Percentiles rank a stretch among this genome's conserved stretches.
Evolutionary conservation across 2,113 vertebrate genomes (phyloP).

Genomic region (Cromileptes altivelis): DNA sequence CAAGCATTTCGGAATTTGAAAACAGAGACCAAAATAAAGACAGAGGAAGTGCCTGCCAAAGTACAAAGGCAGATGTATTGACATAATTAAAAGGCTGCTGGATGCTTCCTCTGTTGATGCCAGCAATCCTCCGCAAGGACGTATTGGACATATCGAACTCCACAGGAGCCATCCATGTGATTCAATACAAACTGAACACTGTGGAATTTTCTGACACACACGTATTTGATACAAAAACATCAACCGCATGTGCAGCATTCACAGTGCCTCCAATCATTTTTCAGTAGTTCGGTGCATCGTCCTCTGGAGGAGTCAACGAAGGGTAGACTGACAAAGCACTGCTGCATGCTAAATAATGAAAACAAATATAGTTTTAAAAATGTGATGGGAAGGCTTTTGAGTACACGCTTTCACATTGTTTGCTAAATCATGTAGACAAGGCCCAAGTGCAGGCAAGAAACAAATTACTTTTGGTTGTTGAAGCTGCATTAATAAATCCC

Average conservation of each 20-base stretch:
- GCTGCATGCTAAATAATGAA: neutral
- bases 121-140: conserved; percentile 37
- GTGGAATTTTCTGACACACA: conserved; percentile 2
- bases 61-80: conserved; percentile 42
- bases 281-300: neutral
- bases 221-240: neutral
- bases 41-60: conserved; percentile 19
- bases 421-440: neutral
- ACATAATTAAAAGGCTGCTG: conserved; percentile 41
- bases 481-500: conserved; percentile 13
- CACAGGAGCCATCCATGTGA: conserved; percentile 9
- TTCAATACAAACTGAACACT: conserved; percentile 27
- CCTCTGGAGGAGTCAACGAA: conserved; percentile 1
- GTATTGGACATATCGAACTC: conserved; percentile 33
- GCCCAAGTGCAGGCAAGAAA: conserved; percentile 6
- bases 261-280: neutral
- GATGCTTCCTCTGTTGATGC: conserved; percentile 20
- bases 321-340: neutral
- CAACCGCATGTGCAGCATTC: neutral
- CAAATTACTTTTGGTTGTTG: conserved; percentile 15
- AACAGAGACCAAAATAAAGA: conserved; percentile 1
- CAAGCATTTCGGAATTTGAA: conserved; percentile 9
- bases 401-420: neutral
- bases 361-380: conserved; percentile 3
- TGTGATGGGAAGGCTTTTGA: neutral